Evolutionary conservation across 2,888 invertebrate genomes (phyloP).

Genomic region (Alviniconcha strummeri): DNA sequence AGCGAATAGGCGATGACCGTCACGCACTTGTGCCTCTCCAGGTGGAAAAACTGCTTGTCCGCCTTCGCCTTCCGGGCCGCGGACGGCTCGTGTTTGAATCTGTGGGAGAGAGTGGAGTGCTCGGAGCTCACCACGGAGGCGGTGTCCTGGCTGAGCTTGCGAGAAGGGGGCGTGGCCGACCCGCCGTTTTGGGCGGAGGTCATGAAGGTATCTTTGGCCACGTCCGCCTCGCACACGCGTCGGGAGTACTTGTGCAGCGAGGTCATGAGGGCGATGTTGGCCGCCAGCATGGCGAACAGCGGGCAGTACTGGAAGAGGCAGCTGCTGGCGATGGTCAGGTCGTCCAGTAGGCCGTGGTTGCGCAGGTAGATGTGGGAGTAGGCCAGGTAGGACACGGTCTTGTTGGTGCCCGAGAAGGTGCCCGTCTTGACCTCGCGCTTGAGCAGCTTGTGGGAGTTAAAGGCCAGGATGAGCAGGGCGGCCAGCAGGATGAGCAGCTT

Average conservation of each 20-base stretch:
- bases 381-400: constrained; percentile 18
- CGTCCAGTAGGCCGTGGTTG: constrained; percentile 22
- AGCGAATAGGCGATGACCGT: constrained; percentile 26
- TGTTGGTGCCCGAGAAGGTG: constrained; percentile 1
- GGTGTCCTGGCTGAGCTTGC: background rate
- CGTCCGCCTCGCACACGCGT: background rate
- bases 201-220: background rate
- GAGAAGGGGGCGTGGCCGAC: no score
- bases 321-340: constrained; percentile 28
- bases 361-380: constrained; percentile 17
- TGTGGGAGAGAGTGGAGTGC: background rate
- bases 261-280: constrained; percentile 17
- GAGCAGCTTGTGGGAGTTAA: constrained; percentile 16
- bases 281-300: constrained; percentile 18
- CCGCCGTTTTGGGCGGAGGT: background rate
- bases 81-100: background rate
- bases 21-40: constrained; percentile 18
- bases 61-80: background rate
- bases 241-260: constrained; percentile 15
- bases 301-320: constrained; percentile 29
- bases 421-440: constrained; percentile 16
- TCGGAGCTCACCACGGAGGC: background rate
- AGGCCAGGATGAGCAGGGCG: constrained; percentile 7
- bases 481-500: background rate
- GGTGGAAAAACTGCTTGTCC: constrained; percentile 18